Evolutionary conservation across 2,113 vertebrate species (phyloP).

Genomic region (Toxotes jaculatrix): DNA sequence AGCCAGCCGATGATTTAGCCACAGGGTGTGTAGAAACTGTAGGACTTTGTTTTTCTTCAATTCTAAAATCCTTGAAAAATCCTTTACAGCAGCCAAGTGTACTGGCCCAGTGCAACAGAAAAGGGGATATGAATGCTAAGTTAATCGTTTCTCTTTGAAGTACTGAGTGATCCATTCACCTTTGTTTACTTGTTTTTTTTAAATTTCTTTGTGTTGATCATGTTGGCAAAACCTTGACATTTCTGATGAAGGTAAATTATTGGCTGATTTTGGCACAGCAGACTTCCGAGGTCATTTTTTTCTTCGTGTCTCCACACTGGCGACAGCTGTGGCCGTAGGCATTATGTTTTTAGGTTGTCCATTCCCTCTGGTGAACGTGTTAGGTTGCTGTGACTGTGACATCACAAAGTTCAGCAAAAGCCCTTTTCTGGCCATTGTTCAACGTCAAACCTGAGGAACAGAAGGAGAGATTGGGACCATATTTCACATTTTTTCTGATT

Average conservation of each 20-base stretch:
- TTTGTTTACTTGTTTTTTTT: not conserved
- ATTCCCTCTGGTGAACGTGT: no score
- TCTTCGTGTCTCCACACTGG: no score
- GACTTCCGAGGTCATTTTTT: not conserved
- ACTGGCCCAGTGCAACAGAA: constrained; percentile 31
- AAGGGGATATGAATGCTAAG: constrained; percentile 17
- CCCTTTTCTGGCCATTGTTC: no score
- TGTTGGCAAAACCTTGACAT: constrained; percentile 13
- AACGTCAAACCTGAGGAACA: no score
- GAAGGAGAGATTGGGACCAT: no score
- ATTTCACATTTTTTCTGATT: no score
- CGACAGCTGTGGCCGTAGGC: no score
- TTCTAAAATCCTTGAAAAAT: constrained; percentile 59
- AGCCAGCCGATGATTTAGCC: constrained; percentile 49
- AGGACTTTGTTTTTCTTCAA: constrained; percentile 49
- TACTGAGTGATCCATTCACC: not conserved
- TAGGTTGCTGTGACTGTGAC: no score
- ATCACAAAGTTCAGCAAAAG: no score
- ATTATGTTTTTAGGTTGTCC: no score
- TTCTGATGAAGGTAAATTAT: constrained; percentile 19
- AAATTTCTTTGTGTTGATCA: constrained; percentile 12
- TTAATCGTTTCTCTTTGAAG: not conserved
- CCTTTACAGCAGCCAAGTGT: constrained; percentile 42
- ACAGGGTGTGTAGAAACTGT: constrained; percentile 39
- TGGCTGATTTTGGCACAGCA: not conserved